Percentiles rank a stretch among this genome's conserved stretches.
Evolutionary conservation across 2,888 invertebrate genomes (phyloP).

Genomic region (Apotomis turbidana): DNA sequence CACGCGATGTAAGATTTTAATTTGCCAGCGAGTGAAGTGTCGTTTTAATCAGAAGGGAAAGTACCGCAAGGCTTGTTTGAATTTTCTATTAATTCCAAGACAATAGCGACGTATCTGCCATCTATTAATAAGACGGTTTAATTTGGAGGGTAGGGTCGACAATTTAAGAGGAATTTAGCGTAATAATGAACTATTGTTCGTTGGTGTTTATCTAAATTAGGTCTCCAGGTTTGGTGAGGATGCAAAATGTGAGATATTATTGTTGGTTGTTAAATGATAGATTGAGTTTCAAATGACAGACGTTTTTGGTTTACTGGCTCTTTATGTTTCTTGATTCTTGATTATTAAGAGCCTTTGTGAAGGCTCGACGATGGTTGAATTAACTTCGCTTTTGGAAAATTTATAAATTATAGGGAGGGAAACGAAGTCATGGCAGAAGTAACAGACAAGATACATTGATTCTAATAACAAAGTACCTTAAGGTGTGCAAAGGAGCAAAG

Average conservation of each 20-base stretch:
- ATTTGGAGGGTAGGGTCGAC: constrained; percentile 58
- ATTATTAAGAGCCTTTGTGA: too few relatives aligned
- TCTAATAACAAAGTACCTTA: too few relatives aligned
- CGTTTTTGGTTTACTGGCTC: not conserved
- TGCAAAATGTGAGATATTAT: constrained; percentile 10
- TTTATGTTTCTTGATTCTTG: too few relatives aligned
- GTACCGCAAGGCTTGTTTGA: constrained; percentile 70
- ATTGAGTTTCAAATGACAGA: not conserved
- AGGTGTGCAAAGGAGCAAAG: too few relatives aligned
- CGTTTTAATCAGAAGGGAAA: constrained; percentile 74
- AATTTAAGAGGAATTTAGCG: constrained; percentile 28
- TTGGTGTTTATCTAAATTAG: constrained; percentile 32
- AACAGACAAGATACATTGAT: too few relatives aligned
- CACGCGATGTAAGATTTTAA: constrained; percentile 74
- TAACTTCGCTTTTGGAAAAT: too few relatives aligned
- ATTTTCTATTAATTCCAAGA: constrained; percentile 79
- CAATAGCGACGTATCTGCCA: constrained; percentile 77
- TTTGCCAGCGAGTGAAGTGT: constrained; percentile 65
- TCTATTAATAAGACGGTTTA: constrained; percentile 82
- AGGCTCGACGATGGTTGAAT: too few relatives aligned
- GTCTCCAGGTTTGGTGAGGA: constrained; percentile 11
- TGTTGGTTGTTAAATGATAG: not conserved
- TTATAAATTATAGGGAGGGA: too few relatives aligned
- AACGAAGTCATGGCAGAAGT: too few relatives aligned
- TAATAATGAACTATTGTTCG: constrained; percentile 29